These are phyloP conservation scores for Spea hammondii DNA, from an alignment of 2,797 vertebrate species.

Conservation along the genomic window DNA sequence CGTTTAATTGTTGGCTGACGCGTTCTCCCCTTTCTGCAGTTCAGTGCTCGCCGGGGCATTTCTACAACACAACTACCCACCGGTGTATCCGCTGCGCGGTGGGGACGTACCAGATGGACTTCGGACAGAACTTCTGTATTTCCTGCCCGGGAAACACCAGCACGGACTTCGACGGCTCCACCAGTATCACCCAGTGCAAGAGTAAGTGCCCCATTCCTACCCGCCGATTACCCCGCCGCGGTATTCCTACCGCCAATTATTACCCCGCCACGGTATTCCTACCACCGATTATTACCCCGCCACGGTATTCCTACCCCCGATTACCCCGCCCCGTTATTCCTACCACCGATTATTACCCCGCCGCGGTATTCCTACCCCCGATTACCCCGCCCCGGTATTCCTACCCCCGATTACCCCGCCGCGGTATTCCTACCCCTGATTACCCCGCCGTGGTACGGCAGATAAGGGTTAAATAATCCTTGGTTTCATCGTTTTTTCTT, in stretches of 20 bases:
- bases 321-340: background rate
- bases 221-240: background rate
- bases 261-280: background rate
- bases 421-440: too few species aligned
- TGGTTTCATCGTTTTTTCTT: too few species aligned
- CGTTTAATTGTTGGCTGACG: background rate
- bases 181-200: conserved; percentile 95
- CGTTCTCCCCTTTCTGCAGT: conserved; percentile 68
- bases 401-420: background rate
- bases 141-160: conserved; percentile 93
- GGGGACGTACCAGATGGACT: conserved; percentile 88
- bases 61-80: conserved; percentile 93
- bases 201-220: conserved; percentile 71
- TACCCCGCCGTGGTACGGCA: too few species aligned
- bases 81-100: conserved; percentile 87
- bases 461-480: too few species aligned
- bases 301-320: too few species aligned
- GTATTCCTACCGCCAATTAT: background rate
- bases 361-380: background rate
- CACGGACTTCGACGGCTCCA: conserved; percentile 96
- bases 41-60: conserved; percentile 96
- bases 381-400: background rate
- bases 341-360: background rate
- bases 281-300: background rate
- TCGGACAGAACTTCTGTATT: conserved; percentile 90